Base-by-base conservation (phyloP, 2,797 vertebrate species). In the Hyperoplus lanceolatus region DNA sequence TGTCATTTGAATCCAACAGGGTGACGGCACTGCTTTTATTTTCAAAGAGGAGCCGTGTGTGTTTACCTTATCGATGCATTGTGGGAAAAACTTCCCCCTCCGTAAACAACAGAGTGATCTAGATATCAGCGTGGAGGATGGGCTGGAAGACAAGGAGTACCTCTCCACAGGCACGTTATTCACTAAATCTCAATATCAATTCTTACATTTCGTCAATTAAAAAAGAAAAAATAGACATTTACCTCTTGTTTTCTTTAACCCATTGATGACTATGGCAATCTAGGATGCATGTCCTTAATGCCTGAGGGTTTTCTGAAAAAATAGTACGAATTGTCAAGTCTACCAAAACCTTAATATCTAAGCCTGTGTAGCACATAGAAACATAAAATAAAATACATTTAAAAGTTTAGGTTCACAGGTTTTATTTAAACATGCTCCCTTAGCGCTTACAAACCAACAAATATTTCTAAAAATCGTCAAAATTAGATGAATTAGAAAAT, bases 51-150 rank as follows among this genome's bases (percentile, higher is more conserved):
- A 95, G 53, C 87, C 89, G 0, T 14, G 46, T 55, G 92, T 92
- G 53, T 94, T 94, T 62, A 93, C 93, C 1, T 93, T 94, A 77
- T 94, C 92, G 0, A 77, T 93, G 87, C 92, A 94, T 43, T 93
- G 94, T 89, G 93, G 90, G 83, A 93, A 90, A 82, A 94, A 92
- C 75, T 91, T 94, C 45, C 93, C 93, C 0, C 50, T 92, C 49
- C 81, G 51, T 59, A 93, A 95, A 80, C 92, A 94, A 68, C 89
- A 89, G 71, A 92, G 93, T 39, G 89, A 94, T 73, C 83, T 94
- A 0, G 94, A 95, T 11, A 43, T 94, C 62, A 92, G 85, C 14
- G 18, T 94, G 81, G 90, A 91, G 9, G 89, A 80, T 8, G 91
- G 87, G 29, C 49, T 86, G 54, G 87, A 92, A 74, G 91, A 93